Evolutionary conservation across 2,888 invertebrate species (phyloP).

Genomic region (Odontomyia ornata): DNA sequence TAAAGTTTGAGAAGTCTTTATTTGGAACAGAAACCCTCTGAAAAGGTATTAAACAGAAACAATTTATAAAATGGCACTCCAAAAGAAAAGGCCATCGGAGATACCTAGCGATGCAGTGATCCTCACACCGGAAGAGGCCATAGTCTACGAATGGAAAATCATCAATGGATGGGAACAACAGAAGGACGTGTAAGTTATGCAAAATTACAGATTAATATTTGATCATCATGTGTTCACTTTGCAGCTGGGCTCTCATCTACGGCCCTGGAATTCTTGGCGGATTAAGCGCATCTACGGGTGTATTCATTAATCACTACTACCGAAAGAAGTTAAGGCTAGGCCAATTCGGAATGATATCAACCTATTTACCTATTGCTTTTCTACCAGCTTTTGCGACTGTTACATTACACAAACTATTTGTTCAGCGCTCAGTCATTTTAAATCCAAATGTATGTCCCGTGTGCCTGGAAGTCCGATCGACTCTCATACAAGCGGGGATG

Average conservation of each 20-base stretch:
- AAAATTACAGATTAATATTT: neutral
- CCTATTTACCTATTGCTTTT: constrained; percentile 70
- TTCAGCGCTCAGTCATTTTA: constrained; percentile 69
- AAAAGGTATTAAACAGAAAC: too few species aligned
- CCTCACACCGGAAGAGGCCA: constrained; percentile 69
- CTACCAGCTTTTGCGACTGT: constrained; percentile 69
- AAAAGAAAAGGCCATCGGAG: constrained; percentile 62
- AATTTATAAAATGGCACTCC: constrained; percentile 68
- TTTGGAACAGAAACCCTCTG: too few species aligned
- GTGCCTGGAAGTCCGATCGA: constrained; percentile 72
- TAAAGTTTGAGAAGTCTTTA: neutral
- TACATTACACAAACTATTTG: constrained; percentile 68
- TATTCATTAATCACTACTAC: constrained; percentile 71
- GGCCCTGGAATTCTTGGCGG: constrained; percentile 67
- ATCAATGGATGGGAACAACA: constrained; percentile 69
- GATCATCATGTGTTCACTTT: neutral
- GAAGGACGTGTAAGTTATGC: constrained; percentile 69
- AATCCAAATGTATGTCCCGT: constrained; percentile 70
- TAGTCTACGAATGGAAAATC: constrained; percentile 69
- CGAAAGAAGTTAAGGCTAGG: constrained; percentile 71
- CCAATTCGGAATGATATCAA: constrained; percentile 68
- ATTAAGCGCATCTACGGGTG: constrained; percentile 67
- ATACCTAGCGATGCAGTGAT: constrained; percentile 71
- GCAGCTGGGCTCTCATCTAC: constrained; percentile 68
- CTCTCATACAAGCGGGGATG: constrained; percentile 66